Percentiles rank a stretch among this genome's conserved stretches.
These are phyloP conservation scores for Alethe diademata DNA, from an alignment of 2,113 vertebrate species.

Conservation along the genomic window DNA sequence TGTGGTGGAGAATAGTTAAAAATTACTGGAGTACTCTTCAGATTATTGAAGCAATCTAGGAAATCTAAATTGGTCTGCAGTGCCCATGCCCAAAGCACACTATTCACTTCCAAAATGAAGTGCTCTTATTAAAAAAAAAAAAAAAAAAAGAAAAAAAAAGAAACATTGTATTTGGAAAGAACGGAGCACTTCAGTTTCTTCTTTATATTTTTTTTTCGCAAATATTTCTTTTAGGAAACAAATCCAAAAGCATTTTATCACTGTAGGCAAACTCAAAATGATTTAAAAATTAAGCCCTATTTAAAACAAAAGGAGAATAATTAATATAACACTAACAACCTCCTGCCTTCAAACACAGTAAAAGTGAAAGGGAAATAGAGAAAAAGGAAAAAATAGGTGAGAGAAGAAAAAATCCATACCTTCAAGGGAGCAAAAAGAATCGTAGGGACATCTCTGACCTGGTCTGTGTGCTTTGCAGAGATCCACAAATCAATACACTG, in stretches of 20 bases:
- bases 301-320: constrained; percentile 8
- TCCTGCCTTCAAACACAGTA: background rate
- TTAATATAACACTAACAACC: background rate
- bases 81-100: constrained; percentile 48
- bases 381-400: background rate
- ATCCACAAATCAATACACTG: constrained; percentile 3
- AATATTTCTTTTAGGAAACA: constrained; percentile 61
- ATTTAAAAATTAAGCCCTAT: constrained; percentile 25
- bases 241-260: constrained; percentile 38
- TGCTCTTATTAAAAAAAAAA: constrained; percentile 39
- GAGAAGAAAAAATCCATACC: background rate
- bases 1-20: constrained; percentile 17
- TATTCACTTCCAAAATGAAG: constrained; percentile 72
- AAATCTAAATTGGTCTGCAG: constrained; percentile 64
- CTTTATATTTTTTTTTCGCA: constrained; percentile 25
- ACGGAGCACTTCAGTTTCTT: constrained; percentile 25
- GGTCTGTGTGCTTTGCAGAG: constrained; percentile 8
- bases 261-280: constrained; percentile 7
- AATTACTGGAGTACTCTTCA: constrained; percentile 66
- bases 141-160: background rate
- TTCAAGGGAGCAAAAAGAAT: constrained; percentile 33
- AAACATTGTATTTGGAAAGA: constrained; percentile 59
- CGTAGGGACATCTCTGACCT: background rate
- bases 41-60: constrained; percentile 53
- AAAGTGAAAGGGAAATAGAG: background rate